A percentile compares a stretch with the other conserved stretches of the same genome.
Evolutionary conservation across 2,113 vertebrate genomes (phyloP).

Genomic region (Enhydra lutris): DNA sequence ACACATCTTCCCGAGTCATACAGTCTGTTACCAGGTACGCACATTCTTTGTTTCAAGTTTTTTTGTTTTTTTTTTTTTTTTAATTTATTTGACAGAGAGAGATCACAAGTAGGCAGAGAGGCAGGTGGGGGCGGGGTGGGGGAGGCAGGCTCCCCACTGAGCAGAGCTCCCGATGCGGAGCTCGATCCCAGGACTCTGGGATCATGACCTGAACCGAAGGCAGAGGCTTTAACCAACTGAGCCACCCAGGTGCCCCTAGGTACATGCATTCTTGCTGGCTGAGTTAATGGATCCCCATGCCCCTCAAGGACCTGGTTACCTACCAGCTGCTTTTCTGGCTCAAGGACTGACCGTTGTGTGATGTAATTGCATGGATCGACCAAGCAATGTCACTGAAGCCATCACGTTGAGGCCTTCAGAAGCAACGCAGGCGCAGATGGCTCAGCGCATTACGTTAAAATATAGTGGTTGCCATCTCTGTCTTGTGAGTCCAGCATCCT

Average conservation of each 20-base stretch:
- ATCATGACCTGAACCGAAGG: too few relatives aligned
- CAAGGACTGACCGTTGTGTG: background rate
- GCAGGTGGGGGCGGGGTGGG: too few relatives aligned
- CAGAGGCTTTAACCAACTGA: too few relatives aligned
- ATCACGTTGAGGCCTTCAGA: background rate
- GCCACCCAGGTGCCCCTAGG: constrained; percentile 77
- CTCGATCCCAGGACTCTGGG: too few relatives aligned
- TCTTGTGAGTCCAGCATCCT: background rate
- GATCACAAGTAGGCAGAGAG: too few relatives aligned
- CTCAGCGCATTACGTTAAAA: background rate
- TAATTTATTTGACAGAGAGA: too few relatives aligned
- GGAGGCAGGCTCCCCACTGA: too few relatives aligned
- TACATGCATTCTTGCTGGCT: constrained; percentile 65
- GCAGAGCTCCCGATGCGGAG: too few relatives aligned
- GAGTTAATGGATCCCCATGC: background rate
- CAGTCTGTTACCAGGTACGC: constrained; percentile 95
- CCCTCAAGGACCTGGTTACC: background rate
- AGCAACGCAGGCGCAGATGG: background rate
- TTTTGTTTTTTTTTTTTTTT: too few relatives aligned
- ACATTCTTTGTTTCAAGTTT: background rate
- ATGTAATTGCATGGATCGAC: background rate
- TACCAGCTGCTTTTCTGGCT: background rate
- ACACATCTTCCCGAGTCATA: constrained; percentile 98
- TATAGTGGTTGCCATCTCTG: background rate
- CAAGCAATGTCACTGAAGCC: background rate